These are phyloP conservation scores for Arenicola marina DNA, from an alignment of 2,888 invertebrate species.

Conservation along the genomic window DNA sequence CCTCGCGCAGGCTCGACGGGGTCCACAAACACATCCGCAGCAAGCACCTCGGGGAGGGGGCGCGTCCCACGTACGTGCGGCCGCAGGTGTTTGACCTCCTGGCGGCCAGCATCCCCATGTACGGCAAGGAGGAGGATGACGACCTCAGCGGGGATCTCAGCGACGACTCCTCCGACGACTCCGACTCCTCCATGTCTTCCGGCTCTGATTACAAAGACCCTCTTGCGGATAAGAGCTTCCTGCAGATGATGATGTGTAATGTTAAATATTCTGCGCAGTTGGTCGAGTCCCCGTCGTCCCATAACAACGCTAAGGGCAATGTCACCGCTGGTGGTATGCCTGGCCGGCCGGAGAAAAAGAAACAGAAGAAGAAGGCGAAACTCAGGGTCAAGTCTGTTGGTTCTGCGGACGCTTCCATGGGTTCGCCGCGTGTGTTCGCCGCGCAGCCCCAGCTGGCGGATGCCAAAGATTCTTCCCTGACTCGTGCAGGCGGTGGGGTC, in stretches of 20 bases:
- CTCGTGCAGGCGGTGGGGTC: too few relatives aligned
- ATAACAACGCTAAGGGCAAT: background rate
- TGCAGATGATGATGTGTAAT: constrained; percentile 3
- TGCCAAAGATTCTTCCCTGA: too few relatives aligned
- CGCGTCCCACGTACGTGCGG: constrained; percentile 7
- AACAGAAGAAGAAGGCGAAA: background rate
- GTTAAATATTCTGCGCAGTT: background rate
- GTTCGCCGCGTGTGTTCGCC: too few relatives aligned
- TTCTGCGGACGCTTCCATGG: too few relatives aligned
- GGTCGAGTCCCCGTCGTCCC: background rate
- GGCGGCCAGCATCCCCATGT: too few relatives aligned
- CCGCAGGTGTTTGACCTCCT: constrained; percentile 2
- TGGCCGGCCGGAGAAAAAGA: background rate
- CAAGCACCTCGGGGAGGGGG: constrained; percentile 28
- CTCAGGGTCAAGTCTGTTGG: too few relatives aligned
- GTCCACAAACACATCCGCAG: constrained; percentile 30
- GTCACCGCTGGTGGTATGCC: background rate
- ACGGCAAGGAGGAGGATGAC: too few relatives aligned
- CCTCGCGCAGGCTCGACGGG: constrained; percentile 30
- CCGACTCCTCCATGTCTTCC: background rate
- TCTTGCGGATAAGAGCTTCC: background rate
- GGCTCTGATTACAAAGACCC: background rate
- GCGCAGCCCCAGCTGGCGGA: too few relatives aligned
- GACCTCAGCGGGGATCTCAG: background rate
- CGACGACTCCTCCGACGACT: background rate